A percentile compares a stretch with the other conserved stretches of the same genome.
Conservation (phyloP, 2,113 vertebrate genomes). For the Blennius ocellaris region DNA sequence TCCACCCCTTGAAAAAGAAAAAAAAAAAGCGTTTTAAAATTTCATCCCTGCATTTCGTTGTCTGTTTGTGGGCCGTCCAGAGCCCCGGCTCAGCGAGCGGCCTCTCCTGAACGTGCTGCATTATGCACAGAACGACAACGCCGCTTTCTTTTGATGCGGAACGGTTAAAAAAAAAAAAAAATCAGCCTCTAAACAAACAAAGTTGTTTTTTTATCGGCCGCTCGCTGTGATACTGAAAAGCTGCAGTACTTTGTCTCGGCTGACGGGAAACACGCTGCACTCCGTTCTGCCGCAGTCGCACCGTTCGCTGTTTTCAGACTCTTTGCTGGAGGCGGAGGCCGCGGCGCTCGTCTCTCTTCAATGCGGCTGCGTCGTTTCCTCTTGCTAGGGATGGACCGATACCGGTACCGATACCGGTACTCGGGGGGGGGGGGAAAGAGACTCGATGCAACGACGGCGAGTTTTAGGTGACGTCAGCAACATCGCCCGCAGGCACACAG, state of each 20-base stretch:
- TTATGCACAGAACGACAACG: neutral
- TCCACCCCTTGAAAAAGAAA: neutral
- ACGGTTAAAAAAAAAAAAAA: slow-evolving; percentile 5
- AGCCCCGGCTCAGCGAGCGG: neutral
- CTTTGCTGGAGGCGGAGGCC: slow-evolving; percentile 43
- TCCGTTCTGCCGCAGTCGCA: slow-evolving; percentile 42
- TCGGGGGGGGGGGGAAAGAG: too few relatives aligned
- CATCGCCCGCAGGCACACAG: too few relatives aligned
- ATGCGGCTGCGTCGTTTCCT: slow-evolving; percentile 17
- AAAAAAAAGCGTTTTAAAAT: slow-evolving; percentile 2
- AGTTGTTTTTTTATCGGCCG: slow-evolving; percentile 15
- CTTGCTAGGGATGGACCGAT: too few relatives aligned
- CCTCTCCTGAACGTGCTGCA: neutral
- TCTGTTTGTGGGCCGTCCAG: slow-evolving; percentile 10
- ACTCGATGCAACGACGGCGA: too few relatives aligned
- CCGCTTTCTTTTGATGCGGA: slow-evolving; percentile 1
- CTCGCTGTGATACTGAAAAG: slow-evolving; percentile 7
- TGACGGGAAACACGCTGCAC: slow-evolving; percentile 31
- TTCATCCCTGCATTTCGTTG: slow-evolving; percentile 5
- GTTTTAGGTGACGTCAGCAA: too few relatives aligned
- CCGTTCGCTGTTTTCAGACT: slow-evolving; percentile 44
- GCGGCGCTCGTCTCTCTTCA: slow-evolving; percentile 21
- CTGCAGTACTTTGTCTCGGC: slow-evolving; percentile 7
- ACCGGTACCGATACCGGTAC: too few relatives aligned
- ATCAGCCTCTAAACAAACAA: slow-evolving; percentile 8